Evolutionary conservation across 2,797 vertebrate species (phyloP), one percentile per base, ranked within the genome.

Genomic region (Hephaestus fuliginosus): DNA sequence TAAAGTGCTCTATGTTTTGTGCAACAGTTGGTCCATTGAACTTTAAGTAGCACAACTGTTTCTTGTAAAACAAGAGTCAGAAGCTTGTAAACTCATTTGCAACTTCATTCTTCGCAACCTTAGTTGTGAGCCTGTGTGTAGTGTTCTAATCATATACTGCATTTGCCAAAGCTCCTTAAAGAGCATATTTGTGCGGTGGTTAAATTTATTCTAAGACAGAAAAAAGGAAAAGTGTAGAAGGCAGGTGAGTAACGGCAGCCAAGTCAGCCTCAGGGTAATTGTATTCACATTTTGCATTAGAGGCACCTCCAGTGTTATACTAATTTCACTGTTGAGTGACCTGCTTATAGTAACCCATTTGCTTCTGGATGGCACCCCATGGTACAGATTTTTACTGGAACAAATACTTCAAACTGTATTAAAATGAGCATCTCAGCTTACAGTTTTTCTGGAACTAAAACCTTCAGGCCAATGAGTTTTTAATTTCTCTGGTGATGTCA

Each of bases 261-360:
- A 76, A 73, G 78, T 82, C 80, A 77, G 66, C 83, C 80, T 62
- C 44, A 12, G 73, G 84, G 75, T 70, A 70, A 89, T 91, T 87
- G 64, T 89, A 89, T 81, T 86, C 86, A 89, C 67, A 81, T 51
- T 78, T 90, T 85, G 78, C 81, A 82, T 93, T 86, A 82, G 81
- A 80, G 77, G 78, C 84, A 91, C 86, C 88, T 90, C 82, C 68
- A 70, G 81, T 83, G 76, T 93, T 91, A 88, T 81, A 74, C 88
- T 93, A 93, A 95, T 94, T 94, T 94, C 92, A 94, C 88, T 73
- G 89, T 89, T 93, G 91, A 94, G 74, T 91, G 88, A 90, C 82
- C 89, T 85, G 89, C 84, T 83, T 86, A 48, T 76, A 81, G 77
- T 86, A 88, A 91, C 80, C 80, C 85, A 79, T 87, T 85, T 91